Evolutionary conservation across 2,888 invertebrate genomes (phyloP).

Genomic region (Pinctada fucata): DNA sequence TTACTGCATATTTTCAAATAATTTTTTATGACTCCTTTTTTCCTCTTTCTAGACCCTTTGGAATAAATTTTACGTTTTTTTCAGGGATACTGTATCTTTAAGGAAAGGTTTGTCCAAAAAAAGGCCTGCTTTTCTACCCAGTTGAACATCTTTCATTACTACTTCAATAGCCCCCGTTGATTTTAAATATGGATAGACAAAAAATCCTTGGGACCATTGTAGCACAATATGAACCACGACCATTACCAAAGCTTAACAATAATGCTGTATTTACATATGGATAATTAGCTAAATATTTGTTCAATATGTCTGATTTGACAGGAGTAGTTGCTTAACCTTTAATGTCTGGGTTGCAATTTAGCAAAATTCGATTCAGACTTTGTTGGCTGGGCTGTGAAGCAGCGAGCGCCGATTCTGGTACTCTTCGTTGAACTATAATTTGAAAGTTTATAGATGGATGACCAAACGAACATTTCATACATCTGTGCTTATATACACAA

Average conservation of each 20-base stretch:
- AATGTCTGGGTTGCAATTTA: no score
- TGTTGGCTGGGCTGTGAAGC: neutral
- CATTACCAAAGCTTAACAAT: neutral
- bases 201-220: neutral
- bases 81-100: neutral
- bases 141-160: neutral
- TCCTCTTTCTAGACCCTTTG: no score
- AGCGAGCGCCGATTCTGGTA: neutral
- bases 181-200: constrained; percentile 11
- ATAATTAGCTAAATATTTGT: constrained; percentile 7
- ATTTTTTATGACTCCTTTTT: no score
- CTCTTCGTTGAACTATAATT: neutral
- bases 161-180: constrained; percentile 6
- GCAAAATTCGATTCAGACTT: no score
- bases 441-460: neutral
- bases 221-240: neutral
- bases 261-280: neutral
- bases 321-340: constrained; percentile 5
- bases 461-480: neutral
- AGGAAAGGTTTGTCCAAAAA: neutral
- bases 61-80: no score
- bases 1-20: no score
- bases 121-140: constrained; percentile 8
- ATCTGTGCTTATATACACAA: constrained; percentile 12
- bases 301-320: constrained; percentile 2